Conservation (phyloP, 1,140 invertebrate species). For the Drosophila suzukii region DNA sequence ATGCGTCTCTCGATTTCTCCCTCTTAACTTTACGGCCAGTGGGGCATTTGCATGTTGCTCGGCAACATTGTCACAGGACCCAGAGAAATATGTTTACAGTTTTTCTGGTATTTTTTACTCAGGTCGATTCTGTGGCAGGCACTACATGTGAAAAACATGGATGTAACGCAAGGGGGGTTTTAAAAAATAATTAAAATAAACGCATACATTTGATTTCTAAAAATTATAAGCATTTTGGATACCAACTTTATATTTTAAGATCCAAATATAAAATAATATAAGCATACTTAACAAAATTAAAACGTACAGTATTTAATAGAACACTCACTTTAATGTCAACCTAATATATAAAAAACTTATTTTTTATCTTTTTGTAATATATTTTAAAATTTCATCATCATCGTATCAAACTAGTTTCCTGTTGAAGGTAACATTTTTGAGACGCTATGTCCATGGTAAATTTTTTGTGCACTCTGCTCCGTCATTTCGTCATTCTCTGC, state of each 20-base stretch:
- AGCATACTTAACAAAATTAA: no score
- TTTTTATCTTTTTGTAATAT: no score
- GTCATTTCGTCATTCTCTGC: conserved; percentile 15
- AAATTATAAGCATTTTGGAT: no score
- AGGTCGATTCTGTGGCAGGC: conserved; percentile 3
- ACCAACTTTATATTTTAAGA: no score
- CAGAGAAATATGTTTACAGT: conserved; percentile 49
- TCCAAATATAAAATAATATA: no score
- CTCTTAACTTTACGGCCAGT: conserved; percentile 12
- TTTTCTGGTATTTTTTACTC: conserved; percentile 10
- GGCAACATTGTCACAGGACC: conserved; percentile 66
- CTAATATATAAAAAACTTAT: no score
- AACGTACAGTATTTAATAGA: no score
- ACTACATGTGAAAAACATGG: neutral
- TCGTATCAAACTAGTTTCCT: neutral
- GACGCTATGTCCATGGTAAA: conserved; percentile 1
- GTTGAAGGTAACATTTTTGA: neutral
- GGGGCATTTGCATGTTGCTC: conserved; percentile 56
- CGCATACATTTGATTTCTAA: no score
- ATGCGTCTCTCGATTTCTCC: conserved; percentile 10
- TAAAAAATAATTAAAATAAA: no score
- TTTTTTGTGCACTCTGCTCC: conserved; percentile 3
- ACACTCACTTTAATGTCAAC: no score
- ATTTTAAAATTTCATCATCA: no score
- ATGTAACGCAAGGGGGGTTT: no score